phyloP scores from a whole-genome alignment of 2,797 vertebrate genomes.

The Epinephelus coioides region DNA sequence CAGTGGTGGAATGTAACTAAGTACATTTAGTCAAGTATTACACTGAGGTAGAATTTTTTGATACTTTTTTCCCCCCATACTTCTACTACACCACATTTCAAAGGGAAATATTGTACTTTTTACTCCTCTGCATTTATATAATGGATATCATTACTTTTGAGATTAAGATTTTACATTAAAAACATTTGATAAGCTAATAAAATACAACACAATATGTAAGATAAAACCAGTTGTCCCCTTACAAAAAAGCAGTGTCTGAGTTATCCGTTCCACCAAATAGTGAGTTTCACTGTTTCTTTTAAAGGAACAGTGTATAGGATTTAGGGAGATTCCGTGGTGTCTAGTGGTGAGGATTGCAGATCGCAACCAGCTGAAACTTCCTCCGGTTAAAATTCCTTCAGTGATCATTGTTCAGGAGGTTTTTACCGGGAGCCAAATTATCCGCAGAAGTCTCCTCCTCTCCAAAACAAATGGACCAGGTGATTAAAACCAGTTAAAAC shows the following conservation, averaged over 20 bases:
- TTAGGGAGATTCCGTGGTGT: too few relatives aligned
- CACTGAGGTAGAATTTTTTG: neutral
- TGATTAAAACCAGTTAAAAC: too few relatives aligned
- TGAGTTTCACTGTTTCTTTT: too few relatives aligned
- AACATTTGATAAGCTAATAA: neutral
- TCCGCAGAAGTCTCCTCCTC: neutral
- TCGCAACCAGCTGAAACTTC: too few relatives aligned
- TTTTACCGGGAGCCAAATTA: neutral
- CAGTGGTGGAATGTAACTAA: neutral
- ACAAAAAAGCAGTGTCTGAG: neutral
- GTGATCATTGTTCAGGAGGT: too few relatives aligned
- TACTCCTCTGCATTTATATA: too few relatives aligned
- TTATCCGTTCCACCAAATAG: too few relatives aligned
- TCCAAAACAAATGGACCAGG: too few relatives aligned
- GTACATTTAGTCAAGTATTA: constrained; percentile 2
- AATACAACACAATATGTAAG: neutral
- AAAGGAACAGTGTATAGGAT: too few relatives aligned
- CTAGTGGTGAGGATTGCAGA: too few relatives aligned
- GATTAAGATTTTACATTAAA: neutral
- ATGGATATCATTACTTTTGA: neutral
- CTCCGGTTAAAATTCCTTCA: too few relatives aligned
- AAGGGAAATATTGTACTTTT: neutral
- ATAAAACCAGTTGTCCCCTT: neutral
- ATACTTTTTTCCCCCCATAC: neutral
- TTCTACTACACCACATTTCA: neutral